phyloP scores from a whole-genome alignment of 2,888 invertebrate genomes.

The Chalcosyrphus nemorum region DNA sequence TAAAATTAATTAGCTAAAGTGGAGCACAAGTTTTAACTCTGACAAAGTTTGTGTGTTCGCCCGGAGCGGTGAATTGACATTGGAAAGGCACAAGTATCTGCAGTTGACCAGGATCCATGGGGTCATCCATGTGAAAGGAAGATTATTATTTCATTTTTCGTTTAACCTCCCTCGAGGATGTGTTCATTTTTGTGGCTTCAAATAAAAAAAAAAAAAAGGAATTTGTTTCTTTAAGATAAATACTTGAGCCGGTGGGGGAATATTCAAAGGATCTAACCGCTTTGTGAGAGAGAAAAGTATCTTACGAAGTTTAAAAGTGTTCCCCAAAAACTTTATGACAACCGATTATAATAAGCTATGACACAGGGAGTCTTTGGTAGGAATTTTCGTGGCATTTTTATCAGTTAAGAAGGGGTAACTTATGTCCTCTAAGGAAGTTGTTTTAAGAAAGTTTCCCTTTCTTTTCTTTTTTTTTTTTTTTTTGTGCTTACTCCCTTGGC shows the following conservation, averaged over 20 bases:
- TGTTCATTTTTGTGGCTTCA: background rate
- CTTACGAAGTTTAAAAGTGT: background rate
- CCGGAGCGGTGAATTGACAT: background rate
- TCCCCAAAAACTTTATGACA: slow-evolving; percentile 21
- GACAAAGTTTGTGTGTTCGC: slow-evolving; percentile 1
- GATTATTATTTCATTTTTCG: background rate
- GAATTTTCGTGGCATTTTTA: background rate
- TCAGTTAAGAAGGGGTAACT: background rate
- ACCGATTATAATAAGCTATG: slow-evolving; percentile 15
- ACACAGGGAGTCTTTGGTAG: background rate
- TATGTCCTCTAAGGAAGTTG: background rate
- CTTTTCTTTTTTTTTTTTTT: too few relatives aligned
- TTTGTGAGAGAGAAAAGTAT: background rate
- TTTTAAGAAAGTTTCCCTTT: background rate
- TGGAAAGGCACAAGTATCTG: background rate
- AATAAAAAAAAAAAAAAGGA: background rate
- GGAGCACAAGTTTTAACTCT: background rate
- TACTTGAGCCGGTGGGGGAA: background rate
- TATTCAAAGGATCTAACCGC: background rate
- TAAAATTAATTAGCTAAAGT: background rate
- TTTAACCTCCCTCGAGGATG: background rate
- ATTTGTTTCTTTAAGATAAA: background rate
- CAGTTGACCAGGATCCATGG: background rate
- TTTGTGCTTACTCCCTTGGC: too few relatives aligned
- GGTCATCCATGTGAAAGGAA: background rate